Base-by-base conservation (phyloP, 2,888 invertebrate species). In the Heliothis peltigera region DNA sequence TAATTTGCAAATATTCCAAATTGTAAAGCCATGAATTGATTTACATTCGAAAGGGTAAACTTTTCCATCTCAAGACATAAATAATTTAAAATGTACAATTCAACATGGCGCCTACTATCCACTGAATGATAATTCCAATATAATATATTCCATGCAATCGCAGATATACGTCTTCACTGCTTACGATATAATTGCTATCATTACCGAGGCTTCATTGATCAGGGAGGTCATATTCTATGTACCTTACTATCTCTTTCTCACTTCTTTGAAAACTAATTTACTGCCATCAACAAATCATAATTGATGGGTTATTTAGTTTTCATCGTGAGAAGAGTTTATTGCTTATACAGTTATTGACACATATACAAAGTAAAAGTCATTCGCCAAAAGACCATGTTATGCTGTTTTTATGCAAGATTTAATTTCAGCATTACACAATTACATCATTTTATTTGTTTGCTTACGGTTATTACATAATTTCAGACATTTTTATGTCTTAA, bases 141-240 rank as follows among this genome's bases (percentile, higher is more conserved):
- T 48, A 52, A 54, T 42, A 64, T 66, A 75, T 68, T 32, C 42
- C 44, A 53, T 53, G 48, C 53, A 62, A 64, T 66, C 57, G 54
- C 48, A 64, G 70, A 68, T 55, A 64, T 58, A 56, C 60, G 70
- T 75, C 75, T 75, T 70, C 62, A 74, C 75, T 53, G 55, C 7
- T 39, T 66, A 67, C 48, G 46, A 48, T 17, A 28, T 62, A 70
- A 77, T 79, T 68, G 56, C 70, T 46, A 60, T 44, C 43, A 59
- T 70, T 74, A 63, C 46, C 53, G 54, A 46, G 60, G 64, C 66
- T 54, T 70, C 42, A 17, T 42, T 28, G 55, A 48, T 54, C 46
- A 64, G 46, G 22, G 35, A 56, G 55, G 57, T 61, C 57, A 46
- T 57, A 12, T 47, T 43, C 22, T 54, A 46, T 49, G 35, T 54